Evolutionary conservation across 2,888 invertebrate species (phyloP).

Genomic region (Heliconius cydno): DNA sequence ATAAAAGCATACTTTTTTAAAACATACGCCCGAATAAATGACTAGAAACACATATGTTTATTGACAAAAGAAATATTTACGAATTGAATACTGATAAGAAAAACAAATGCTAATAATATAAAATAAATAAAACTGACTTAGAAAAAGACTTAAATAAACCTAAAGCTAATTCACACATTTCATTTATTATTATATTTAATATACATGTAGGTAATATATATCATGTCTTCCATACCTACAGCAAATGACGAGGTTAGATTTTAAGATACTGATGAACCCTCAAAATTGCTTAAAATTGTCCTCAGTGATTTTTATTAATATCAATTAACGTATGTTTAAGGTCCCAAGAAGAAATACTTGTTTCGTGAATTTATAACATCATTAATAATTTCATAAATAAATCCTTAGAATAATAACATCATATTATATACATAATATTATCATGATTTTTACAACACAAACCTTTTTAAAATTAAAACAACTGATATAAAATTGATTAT

Average conservation of each 20-base stretch:
- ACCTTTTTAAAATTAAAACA: slow-evolving; percentile 8
- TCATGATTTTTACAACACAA: slow-evolving; percentile 9
- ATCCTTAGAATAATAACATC: slow-evolving; percentile 24
- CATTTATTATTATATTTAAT: background rate
- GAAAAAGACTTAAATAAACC: slow-evolving; percentile 3
- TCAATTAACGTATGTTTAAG: slow-evolving; percentile 12
- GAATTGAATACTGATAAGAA: background rate
- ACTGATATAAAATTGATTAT: slow-evolving; percentile 16
- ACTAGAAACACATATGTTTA: slow-evolving; percentile 30
- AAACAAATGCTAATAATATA: background rate
- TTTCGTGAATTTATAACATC: slow-evolving; percentile 25
- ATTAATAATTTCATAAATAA: slow-evolving; percentile 24
- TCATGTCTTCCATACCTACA: background rate
- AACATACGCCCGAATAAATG: slow-evolving; percentile 25
- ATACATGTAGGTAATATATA: background rate
- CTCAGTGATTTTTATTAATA: background rate
- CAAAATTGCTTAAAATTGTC: background rate
- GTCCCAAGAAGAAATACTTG: slow-evolving; percentile 26
- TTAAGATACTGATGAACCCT: background rate
- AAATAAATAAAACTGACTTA: slow-evolving; percentile 8
- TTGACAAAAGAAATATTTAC: background rate
- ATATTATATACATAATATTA: slow-evolving; percentile 20
- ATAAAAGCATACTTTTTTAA: slow-evolving; percentile 2
- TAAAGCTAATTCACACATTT: slow-evolving; percentile 13
- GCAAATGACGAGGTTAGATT: background rate